Percentiles rank a stretch among this genome's conserved stretches.
These are phyloP conservation scores for Lepeophtheirus salmonis DNA, from an alignment of 1,140 invertebrate species.

Conservation along the genomic window DNA sequence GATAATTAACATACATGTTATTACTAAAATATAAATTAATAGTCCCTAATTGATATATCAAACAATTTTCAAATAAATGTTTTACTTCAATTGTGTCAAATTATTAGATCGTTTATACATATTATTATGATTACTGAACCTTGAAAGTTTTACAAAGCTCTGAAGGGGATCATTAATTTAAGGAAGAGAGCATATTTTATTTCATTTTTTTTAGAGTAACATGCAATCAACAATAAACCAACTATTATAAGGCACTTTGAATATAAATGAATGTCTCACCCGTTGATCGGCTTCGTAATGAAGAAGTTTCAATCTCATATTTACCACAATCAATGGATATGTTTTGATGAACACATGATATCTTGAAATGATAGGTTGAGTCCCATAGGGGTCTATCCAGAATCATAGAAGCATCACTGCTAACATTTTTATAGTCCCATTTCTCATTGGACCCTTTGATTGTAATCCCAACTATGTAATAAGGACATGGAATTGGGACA, in stretches of 20 bases:
- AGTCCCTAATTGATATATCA: too few species aligned
- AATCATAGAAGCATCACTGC: neutral
- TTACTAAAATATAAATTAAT: too few species aligned
- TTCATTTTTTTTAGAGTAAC: too few species aligned
- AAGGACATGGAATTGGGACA: neutral
- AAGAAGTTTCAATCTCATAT: neutral
- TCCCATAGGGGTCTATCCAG: neutral
- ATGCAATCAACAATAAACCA: neutral
- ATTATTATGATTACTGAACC: too few species aligned
- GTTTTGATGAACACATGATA: neutral
- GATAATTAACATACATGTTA: too few species aligned
- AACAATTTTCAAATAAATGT: too few species aligned
- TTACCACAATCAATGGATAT: neutral
- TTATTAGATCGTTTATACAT: too few species aligned
- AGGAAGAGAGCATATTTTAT: too few species aligned
- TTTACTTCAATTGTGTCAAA: too few species aligned
- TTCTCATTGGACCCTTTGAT: neutral
- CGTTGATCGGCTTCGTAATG: neutral
- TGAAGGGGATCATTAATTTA: too few species aligned
- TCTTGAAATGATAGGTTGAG: neutral
- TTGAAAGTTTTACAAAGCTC: too few species aligned
- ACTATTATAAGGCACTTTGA: neutral
- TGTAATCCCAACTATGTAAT: neutral
- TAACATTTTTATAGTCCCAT: neutral
- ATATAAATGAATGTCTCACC: neutral